These are phyloP conservation scores for Brachypalpus laphriformis DNA, from an alignment of 2,888 invertebrate genomes.

Conservation along the genomic window DNA sequence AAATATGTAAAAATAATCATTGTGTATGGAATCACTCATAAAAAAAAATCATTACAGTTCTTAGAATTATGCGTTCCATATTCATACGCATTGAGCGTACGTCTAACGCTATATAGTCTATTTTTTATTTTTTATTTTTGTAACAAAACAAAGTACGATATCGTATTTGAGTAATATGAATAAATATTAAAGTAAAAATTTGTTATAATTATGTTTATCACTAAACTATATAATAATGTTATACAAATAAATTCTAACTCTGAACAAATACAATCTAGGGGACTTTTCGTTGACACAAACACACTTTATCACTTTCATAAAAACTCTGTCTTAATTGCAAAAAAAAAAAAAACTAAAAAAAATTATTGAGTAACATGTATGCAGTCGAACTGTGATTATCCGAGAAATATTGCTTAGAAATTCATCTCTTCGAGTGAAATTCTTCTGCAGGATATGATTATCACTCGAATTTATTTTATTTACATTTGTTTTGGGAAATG, in stretches of 20 bases:
- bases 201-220: constrained; percentile 37
- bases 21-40: background rate
- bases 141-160: constrained; percentile 36
- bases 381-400: constrained; percentile 58
- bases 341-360: constrained; percentile 38
- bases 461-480: constrained; percentile 23
- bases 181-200: constrained; percentile 48
- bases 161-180: constrained; percentile 40
- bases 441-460: constrained; percentile 7
- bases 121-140: constrained; percentile 35
- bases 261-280: constrained; percentile 61
- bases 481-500: constrained; percentile 39
- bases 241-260: constrained; percentile 36
- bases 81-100: constrained; percentile 9
- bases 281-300: constrained; percentile 64
- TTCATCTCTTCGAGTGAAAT: background rate
- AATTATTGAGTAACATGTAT: constrained; percentile 38
- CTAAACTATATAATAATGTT: constrained; percentile 55
- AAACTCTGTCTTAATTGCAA: constrained; percentile 58
- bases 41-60: background rate
- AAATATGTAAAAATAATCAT: constrained; percentile 11
- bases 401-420: constrained; percentile 11
- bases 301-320: constrained; percentile 71
- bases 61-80: background rate
- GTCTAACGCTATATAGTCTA: constrained; percentile 30